Evolutionary conservation across 35 echinoderm and acorn worm genomes (phyloP), one percentile per base, ranked within the genome.

Genomic region (Ptychodera flava): DNA sequence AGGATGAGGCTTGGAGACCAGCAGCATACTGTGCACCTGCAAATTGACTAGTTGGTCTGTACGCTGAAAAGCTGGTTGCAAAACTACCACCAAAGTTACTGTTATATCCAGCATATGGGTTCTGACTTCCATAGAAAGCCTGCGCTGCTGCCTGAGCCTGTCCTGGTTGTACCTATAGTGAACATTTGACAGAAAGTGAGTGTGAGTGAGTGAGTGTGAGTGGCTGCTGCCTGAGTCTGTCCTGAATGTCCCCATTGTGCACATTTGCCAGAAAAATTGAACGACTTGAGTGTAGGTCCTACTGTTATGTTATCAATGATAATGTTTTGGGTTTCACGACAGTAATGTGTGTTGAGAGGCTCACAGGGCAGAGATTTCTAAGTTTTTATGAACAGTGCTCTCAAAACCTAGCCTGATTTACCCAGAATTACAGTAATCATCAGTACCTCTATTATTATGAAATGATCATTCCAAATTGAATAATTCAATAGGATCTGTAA

Each of bases 21-120:
- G 29, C 33, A 10, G 2, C 33, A 81, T 31, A 31, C 29, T 33
- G 29, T 31, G 29, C 29, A 75, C 30, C 33, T 27, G 34, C 78
- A 78, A 77, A 92, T 81, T 90, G 64, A 92, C 93, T 87, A 22
- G 90, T 95, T 35, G 91, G 88, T 88, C 91, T 81, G 87, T 97
- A 97, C 78, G 82, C 89, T 29, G 92, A 86, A 34, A 90, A 97
- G 53, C 92, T 95, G 33, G 93, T 95, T 77, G 93, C 93, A 80
- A 95, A 95, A 76, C 93, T 95, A 15, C 93, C 93, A 22, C 93
- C 93, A 78, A 83, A 94, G 87, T 85, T 92, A n/a, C 92, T 85
- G 84, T 83, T 94, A 85, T 92, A 94, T 29, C 80, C 64, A 75
- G 88, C 87, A 75, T 93, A 91, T 0, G 92, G 90, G 86, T 91